Evolutionary conservation across 2,797 vertebrate genomes (phyloP).

Genomic region (Valencia hispanica): DNA sequence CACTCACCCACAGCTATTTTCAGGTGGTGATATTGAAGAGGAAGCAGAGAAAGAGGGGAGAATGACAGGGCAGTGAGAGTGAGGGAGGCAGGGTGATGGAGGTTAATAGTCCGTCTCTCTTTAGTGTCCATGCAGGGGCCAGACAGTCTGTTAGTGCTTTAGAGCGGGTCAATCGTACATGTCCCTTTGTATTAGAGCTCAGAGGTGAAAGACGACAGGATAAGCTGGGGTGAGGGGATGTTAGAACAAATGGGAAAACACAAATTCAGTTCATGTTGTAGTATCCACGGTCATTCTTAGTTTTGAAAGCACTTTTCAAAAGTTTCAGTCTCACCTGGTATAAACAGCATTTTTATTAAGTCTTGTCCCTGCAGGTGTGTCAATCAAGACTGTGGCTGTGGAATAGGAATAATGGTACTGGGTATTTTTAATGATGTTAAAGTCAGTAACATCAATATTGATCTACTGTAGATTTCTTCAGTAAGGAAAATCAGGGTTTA

Average conservation of each 20-base stretch:
- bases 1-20: slow-evolving; percentile 37
- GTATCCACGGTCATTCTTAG: neutral
- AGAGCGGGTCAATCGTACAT: slow-evolving; percentile 75
- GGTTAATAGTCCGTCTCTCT: slow-evolving; percentile 83
- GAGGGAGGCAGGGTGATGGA: slow-evolving; percentile 58
- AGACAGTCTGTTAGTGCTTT: slow-evolving; percentile 81
- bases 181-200: slow-evolving; percentile 80
- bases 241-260: slow-evolving; percentile 4
- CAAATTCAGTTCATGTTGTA: neutral
- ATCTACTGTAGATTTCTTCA: neutral
- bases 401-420: neutral
- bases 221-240: slow-evolving; percentile 2
- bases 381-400: neutral
- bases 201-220: slow-evolving; percentile 68
- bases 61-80: slow-evolving; percentile 35
- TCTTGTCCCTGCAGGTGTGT: neutral
- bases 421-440: neutral
- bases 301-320: neutral
- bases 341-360: neutral
- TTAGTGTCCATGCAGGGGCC: slow-evolving; percentile 74
- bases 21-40: slow-evolving; percentile 51
- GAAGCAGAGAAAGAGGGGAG: slow-evolving; percentile 11
- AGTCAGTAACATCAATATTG: neutral
- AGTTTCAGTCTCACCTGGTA: neutral
- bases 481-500: neutral